Conservation (phyloP, 53 echinoderm and acorn worm genomes). For the Luidia sarsii region DNA sequence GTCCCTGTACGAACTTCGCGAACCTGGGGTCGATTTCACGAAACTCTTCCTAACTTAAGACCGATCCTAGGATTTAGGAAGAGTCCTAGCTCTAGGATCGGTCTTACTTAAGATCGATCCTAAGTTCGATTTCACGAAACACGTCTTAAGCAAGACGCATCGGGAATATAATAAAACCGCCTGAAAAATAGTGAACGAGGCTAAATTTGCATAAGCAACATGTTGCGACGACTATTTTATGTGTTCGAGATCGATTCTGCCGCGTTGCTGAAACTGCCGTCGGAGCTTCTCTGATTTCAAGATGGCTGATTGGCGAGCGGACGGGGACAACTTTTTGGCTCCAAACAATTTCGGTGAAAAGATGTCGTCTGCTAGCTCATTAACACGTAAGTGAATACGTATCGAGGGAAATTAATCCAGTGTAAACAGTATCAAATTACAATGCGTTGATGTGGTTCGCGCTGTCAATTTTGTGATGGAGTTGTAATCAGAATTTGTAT, state of each 20-base stretch:
- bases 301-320: not conserved
- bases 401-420: too few relatives aligned
- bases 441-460: too few relatives aligned
- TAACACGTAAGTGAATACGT: too few relatives aligned
- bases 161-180: not conserved
- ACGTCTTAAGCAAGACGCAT: conserved; percentile 8
- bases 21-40: too few relatives aligned
- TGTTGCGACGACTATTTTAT: conserved; percentile 3
- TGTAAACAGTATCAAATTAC: too few relatives aligned
- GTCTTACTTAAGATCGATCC: conserved; percentile 2
- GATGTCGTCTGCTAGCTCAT: too few relatives aligned
- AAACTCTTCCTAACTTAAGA: too few relatives aligned
- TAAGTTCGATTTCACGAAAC: conserved; percentile 27
- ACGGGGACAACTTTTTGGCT: not conserved
- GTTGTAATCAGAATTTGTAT: too few relatives aligned
- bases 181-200: not conserved
- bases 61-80: too few relatives aligned
- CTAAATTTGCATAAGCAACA: not conserved
- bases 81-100: conserved; percentile 5
- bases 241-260: not conserved
- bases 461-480: too few relatives aligned
- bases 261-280: not conserved
- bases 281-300: not conserved
- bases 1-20: too few relatives aligned
- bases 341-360: not conserved